Percentiles rank a stretch among this genome's conserved stretches.
Conservation (phyloP, 1,140 invertebrate species). For the Orchesella cincta region DNA sequence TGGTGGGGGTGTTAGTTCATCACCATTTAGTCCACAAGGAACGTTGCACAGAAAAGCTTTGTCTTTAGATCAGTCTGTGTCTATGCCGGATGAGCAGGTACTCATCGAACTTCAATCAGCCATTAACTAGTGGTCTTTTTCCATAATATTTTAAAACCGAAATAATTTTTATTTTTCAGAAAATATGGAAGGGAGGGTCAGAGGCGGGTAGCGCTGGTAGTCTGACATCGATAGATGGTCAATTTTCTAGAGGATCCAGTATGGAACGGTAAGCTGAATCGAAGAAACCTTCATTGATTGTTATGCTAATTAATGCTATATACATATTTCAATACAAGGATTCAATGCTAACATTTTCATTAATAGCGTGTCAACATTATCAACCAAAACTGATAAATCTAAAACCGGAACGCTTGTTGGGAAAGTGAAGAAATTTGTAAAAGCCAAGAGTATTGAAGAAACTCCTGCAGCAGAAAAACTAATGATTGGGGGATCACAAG, state of each 20-base stretch:
- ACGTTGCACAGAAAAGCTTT: constrained; percentile 71
- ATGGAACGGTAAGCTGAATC: constrained; percentile 66
- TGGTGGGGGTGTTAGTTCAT: constrained; percentile 52
- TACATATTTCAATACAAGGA: constrained; percentile 43
- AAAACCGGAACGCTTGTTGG: constrained; percentile 80
- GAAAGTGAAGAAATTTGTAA: constrained; percentile 80
- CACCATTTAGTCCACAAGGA: constrained; percentile 56
- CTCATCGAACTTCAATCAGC: no score
- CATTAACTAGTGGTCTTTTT: constrained; percentile 2
- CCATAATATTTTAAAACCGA: background rate
- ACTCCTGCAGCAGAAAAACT: constrained; percentile 50
- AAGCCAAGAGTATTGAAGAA: constrained; percentile 75
- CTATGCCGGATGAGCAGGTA: constrained; percentile 48
- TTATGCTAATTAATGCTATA: constrained; percentile 39
- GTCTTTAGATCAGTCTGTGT: constrained; percentile 71
- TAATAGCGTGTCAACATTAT: constrained; percentile 67
- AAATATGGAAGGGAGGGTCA: constrained; percentile 72
- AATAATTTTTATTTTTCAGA: constrained; percentile 53
- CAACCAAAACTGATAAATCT: constrained; percentile 83
- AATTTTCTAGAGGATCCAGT: constrained; percentile 65
- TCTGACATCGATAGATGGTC: constrained; percentile 72
- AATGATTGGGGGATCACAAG: background rate
- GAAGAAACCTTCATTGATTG: background rate
- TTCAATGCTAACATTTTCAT: constrained; percentile 44
- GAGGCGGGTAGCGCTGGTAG: constrained; percentile 72